phyloP scores from a whole-genome alignment of 2,888 invertebrate genomes.

The Sthenelais limicola region DNA sequence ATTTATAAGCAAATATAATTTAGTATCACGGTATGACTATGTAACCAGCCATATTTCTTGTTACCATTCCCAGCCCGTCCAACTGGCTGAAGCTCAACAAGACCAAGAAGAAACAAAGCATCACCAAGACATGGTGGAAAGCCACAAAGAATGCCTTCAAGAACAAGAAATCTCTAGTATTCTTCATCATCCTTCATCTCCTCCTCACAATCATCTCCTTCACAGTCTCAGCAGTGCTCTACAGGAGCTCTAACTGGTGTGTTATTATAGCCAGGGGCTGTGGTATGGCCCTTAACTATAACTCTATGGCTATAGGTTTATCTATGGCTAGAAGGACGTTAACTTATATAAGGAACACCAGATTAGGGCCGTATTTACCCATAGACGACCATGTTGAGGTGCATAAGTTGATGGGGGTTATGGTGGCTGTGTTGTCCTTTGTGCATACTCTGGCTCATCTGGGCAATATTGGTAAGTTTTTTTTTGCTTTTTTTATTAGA shows the following conservation, averaged over 20 bases:
- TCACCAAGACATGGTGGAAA: background rate
- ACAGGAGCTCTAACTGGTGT: slow-evolving; percentile 77
- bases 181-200: slow-evolving; percentile 82
- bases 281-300: slow-evolving; percentile 90
- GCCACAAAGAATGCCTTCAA: background rate
- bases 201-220: slow-evolving; percentile 85
- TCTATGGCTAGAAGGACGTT: slow-evolving; percentile 90
- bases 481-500: too few relatives aligned
- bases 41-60: too few relatives aligned
- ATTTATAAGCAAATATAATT: too few relatives aligned
- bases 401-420: slow-evolving; percentile 89
- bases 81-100: slow-evolving; percentile 30
- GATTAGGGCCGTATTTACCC: slow-evolving; percentile 83
- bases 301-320: slow-evolving; percentile 88
- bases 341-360: slow-evolving; percentile 86
- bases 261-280: slow-evolving; percentile 90
- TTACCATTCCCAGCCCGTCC: slow-evolving; percentile 10
- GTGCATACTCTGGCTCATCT: slow-evolving; percentile 90
- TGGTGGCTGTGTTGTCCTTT: slow-evolving; percentile 82
- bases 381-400: slow-evolving; percentile 94
- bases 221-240: slow-evolving; percentile 51
- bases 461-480: slow-evolving; percentile 85
- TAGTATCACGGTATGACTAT: too few relatives aligned
- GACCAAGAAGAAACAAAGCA: background rate
- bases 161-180: slow-evolving; percentile 52